Evolutionary conservation across 2,797 vertebrate genomes (phyloP).

Genomic region (Sibirionetta formosa): DNA sequence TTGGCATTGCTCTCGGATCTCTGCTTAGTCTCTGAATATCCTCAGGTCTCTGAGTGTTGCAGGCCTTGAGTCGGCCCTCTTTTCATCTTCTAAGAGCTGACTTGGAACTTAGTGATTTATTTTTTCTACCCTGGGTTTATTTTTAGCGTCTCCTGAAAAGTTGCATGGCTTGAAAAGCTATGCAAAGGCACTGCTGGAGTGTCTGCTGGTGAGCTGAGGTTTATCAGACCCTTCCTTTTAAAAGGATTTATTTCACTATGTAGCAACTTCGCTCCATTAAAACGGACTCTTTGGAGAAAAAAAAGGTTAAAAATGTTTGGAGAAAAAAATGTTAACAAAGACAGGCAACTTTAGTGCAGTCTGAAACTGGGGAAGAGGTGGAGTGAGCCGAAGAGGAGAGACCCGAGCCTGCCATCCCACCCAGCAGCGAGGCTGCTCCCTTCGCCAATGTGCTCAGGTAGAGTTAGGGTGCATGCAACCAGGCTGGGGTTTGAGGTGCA

Average conservation of each 20-base stretch:
- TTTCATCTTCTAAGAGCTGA: neutral
- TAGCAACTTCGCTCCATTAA: neutral
- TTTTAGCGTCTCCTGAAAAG: constrained; percentile 4
- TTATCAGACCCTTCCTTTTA: neutral
- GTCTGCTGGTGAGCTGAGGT: neutral
- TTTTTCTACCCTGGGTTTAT: neutral
- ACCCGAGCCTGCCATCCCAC: neutral
- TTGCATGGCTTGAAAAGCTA: neutral
- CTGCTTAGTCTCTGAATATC: neutral
- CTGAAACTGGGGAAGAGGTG: neutral
- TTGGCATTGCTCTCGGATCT: neutral
- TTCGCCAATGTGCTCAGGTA: rapidly evolving
- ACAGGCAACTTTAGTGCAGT: neutral
- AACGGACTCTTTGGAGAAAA: neutral
- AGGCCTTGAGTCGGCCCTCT: neutral
- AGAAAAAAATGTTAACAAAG: neutral
- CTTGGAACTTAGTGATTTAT: neutral
- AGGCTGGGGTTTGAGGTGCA: neutral
- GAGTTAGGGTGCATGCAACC: too few relatives aligned
- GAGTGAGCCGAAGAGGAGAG: neutral
- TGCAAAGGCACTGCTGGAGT: neutral
- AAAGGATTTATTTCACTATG: neutral
- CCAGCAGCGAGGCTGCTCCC: neutral
- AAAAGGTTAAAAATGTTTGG: neutral
- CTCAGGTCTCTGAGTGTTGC: neutral